Evolutionary conservation across 2,113 vertebrate species (phyloP), one percentile per base, ranked within the genome.

Genomic region (Prolemur simus): DNA sequence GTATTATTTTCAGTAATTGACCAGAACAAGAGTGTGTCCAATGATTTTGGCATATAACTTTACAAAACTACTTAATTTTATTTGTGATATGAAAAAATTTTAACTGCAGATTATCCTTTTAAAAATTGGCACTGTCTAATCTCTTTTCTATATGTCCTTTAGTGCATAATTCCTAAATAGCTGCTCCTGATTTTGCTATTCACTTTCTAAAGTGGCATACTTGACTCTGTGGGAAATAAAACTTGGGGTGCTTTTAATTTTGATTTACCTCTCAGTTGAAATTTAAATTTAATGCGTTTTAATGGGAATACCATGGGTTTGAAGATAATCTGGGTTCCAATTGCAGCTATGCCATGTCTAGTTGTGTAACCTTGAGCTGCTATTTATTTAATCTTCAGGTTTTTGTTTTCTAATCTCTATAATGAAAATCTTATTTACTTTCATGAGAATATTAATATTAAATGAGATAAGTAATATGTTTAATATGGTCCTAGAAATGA

Each of bases 211-310:
- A 82, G 39, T 95, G 42, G 49, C 42, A 20, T 64, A 58, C 32
- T 82, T 94, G 39, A 96, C 39, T 89, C 23, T 52, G 45, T 95
- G 78, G 60, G 37, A 89, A 87, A 64, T 56, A 23, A 93, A 89
- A 68, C 14, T n/a, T 45, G 9, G 8, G 27, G 1, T 85, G 9
- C 49, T 32, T 83, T 91, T 86, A 37, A 60, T 94, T 95, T 88
- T 95, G 9, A 90, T 94, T 34, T 86, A 25, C n/a, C 47, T 87
- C 25, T 66, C 54, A n/a, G 69, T 54, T 92, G 81, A 93, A 96
- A 92, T 92, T 83, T 64, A 83, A 93, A 49, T 96, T 37, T 49
- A 80, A 21, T 92, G 9, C n/a, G 29, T 93, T 87, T 96, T 96
- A 81, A 60, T 73, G 23, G 32, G n/a, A 78, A 56, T 2, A 89